A percentile compares a stretch with the other conserved stretches of the same genome.
Conservation (phyloP, 2,113 vertebrate genomes). For the Ptilorrhoa leucosticta region DNA sequence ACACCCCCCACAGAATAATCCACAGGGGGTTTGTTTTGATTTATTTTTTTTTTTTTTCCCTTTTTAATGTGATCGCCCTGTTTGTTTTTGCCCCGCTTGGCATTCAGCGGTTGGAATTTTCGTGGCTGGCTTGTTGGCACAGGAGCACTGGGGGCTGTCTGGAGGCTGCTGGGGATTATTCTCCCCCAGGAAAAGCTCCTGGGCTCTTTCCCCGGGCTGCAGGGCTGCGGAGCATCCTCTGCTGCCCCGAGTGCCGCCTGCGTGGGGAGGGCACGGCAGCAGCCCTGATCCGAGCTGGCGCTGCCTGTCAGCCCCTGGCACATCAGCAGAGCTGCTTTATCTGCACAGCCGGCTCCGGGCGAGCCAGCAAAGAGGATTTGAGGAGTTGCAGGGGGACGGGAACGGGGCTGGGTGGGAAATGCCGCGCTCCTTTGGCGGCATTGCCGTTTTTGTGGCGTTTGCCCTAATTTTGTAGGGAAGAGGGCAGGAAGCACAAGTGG, state of each 20-base stretch:
- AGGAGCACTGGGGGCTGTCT: not conserved
- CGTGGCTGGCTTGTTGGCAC: not conserved
- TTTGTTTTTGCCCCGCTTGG: not conserved
- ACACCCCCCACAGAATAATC: not conserved
- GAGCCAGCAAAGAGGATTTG: not conserved
- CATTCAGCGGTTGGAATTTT: not conserved
- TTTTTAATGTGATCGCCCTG: not conserved
- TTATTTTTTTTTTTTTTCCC: not conserved
- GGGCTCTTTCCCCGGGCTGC: not conserved
- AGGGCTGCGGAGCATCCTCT: not conserved
- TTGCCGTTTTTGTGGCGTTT: not conserved
- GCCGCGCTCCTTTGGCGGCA: not conserved
- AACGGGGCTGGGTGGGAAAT: not conserved
- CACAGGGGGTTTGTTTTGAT: accelerated
- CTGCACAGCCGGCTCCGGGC: not conserved
- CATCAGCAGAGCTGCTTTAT: not conserved
- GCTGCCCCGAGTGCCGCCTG: accelerated
- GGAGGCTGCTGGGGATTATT: not conserved
- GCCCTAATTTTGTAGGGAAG: not conserved
- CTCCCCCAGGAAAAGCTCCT: not conserved
- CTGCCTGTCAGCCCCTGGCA: not conserved
- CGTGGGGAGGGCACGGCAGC: not conserved
- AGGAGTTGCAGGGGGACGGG: not conserved
- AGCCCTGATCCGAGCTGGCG: not conserved
- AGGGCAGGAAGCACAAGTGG: not conserved